phyloP scores from a whole-genome alignment of 1,140 invertebrate species.

The Apis mellifera region DNA sequence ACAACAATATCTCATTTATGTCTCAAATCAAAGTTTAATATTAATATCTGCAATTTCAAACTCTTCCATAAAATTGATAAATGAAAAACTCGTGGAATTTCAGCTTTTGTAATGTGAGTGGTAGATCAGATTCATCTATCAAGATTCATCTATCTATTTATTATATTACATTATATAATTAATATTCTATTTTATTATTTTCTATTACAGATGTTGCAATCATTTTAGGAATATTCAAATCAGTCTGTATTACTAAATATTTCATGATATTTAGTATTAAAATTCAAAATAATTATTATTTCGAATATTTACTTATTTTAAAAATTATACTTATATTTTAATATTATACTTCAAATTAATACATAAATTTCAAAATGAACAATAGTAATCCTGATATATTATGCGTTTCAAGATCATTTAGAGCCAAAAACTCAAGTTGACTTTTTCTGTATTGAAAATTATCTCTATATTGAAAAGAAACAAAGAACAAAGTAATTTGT shows the following conservation, averaged over 20 bases:
- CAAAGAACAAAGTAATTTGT: too few relatives aligned
- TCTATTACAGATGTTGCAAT: constrained; percentile 49
- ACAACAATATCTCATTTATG: constrained; percentile 39
- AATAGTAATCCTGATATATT: too few relatives aligned
- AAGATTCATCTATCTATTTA: too few relatives aligned
- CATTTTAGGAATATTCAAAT: constrained; percentile 50
- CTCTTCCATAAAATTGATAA: constrained; percentile 59
- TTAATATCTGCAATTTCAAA: constrained; percentile 64
- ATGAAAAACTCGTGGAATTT: constrained; percentile 63
- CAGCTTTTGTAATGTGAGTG: constrained; percentile 68
- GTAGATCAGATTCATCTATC: neutral
- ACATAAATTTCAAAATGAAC: too few relatives aligned
- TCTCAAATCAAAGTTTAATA: constrained; percentile 61
- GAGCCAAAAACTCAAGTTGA: too few relatives aligned
- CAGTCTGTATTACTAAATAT: constrained; percentile 58
- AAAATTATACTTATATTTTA: too few relatives aligned
- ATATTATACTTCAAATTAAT: too few relatives aligned
- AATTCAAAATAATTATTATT: neutral
- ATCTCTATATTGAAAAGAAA: too few relatives aligned
- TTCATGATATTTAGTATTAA: neutral
- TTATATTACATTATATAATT: neutral
- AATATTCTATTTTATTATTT: too few relatives aligned
- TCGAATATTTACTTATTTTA: too few relatives aligned
- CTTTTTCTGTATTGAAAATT: too few relatives aligned
- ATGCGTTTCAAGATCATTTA: too few relatives aligned